A percentile compares a stretch with the other conserved stretches of the same genome.
Evolutionary conservation across 1,140 invertebrate genomes (phyloP).

Genomic region (Bombus affinis): DNA sequence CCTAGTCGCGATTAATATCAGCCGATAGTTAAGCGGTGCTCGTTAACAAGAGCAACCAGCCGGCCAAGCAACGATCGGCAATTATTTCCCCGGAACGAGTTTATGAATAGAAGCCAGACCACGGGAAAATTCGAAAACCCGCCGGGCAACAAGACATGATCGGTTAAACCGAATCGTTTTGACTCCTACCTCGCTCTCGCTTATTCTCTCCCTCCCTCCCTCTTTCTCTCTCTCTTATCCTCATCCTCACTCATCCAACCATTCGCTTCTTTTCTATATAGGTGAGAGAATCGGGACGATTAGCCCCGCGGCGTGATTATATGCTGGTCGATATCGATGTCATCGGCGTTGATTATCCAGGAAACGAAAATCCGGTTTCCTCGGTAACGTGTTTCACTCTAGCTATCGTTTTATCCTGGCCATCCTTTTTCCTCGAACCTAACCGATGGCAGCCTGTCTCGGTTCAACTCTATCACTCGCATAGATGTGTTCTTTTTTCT

Average conservation of each 20-base stretch:
- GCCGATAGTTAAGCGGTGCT: constrained; percentile 38
- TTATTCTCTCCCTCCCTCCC: background rate
- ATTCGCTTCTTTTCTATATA: constrained; percentile 23
- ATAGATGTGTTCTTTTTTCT: constrained; percentile 32
- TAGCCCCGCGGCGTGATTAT: constrained; percentile 66
- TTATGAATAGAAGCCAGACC: constrained; percentile 47
- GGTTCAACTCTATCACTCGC: background rate
- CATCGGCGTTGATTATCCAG: constrained; percentile 66
- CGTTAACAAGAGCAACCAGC: constrained; percentile 50
- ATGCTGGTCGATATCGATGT: constrained; percentile 62
- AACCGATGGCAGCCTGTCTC: background rate
- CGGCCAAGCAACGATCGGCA: constrained; percentile 39
- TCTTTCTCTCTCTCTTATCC: background rate
- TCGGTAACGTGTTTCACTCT: constrained; percentile 26
- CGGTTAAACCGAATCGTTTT: constrained; percentile 46
- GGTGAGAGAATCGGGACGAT: constrained; percentile 57
- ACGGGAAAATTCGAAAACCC: constrained; percentile 60
- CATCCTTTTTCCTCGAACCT: background rate
- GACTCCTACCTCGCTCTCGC: constrained; percentile 29
- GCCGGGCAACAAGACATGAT: constrained; percentile 41
- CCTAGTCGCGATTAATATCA: constrained; percentile 40
- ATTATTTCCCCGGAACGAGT: constrained; percentile 65
- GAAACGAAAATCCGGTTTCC: constrained; percentile 67
- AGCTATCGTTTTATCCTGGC: constrained; percentile 2
- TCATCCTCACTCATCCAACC: background rate